Conservation (phyloP, 2,888 invertebrate species). For the Theodoxus fluviatilis region DNA sequence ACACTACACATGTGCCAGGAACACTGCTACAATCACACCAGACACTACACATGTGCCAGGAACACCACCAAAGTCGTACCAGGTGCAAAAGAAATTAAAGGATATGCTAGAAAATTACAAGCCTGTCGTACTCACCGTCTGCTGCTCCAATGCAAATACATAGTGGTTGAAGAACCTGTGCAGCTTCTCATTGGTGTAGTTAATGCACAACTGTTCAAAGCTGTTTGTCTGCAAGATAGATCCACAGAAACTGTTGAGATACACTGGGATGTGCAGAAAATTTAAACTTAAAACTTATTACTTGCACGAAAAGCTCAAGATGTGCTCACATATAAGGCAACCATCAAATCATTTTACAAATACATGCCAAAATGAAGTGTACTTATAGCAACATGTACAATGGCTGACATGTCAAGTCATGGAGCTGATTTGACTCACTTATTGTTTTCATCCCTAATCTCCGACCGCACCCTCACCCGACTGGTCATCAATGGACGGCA, state of each 20-base stretch:
- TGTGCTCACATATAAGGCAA: too few species aligned
- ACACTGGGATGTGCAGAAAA: background rate
- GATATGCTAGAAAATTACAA: too few species aligned
- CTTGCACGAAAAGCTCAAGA: background rate
- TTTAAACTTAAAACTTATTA: background rate
- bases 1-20: too few species aligned
- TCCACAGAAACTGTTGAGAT: conserved; percentile 5
- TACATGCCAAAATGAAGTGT: background rate
- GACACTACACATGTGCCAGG: too few species aligned
- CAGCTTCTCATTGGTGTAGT: conserved; percentile 58
- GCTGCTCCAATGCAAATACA: conserved; percentile 87
- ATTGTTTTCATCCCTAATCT: too few species aligned
- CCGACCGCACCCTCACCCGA: too few species aligned
- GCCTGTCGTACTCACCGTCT: conserved; percentile 53
- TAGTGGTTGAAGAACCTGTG: conserved; percentile 86
- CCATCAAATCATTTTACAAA: background rate
- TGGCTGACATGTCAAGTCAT: too few species aligned
- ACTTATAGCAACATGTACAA: background rate
- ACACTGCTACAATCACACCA: too few species aligned
- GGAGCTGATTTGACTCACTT: too few species aligned
- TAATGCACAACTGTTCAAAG: conserved; percentile 59
- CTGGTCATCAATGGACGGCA: too few species aligned
- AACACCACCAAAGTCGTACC: too few species aligned
- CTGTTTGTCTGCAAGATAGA: conserved; percentile 57
- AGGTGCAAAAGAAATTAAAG: too few species aligned